Evolutionary conservation across 1,140 invertebrate species (phyloP), one percentile per base, ranked within the genome.

Genomic region (Eupristina koningsbergeri): DNA sequence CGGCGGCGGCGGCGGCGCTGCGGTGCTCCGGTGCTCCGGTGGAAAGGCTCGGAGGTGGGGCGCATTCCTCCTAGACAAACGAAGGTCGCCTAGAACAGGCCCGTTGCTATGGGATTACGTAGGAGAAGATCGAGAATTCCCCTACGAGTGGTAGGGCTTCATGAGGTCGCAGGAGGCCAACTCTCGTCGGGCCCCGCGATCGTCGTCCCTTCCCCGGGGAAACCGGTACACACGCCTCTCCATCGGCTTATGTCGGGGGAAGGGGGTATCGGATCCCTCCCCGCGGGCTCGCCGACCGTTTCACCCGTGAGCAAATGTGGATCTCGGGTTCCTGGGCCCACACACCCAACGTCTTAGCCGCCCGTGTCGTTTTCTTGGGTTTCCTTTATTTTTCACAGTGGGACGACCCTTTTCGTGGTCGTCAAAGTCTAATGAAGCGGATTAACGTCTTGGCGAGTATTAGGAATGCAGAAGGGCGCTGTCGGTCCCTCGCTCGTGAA

Each of bases 361-460:
- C n/a, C n/a, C n/a, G n/a, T n/a, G n/a, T n/a, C n/a, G n/a, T n/a
- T n/a, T n/a, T n/a, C n/a, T n/a, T n/a, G n/a, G n/a, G n/a, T n/a
- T 31, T 47, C 31, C 39, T 71, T 41, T 22, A 36, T 39, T 22
- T 47, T 47, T 47, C 53, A 22, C 8, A 1, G 47, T 17, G 47
- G 17, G 2, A 17, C 9, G 31, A 67, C 34, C 36, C 67, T 71
- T 71, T 41, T 36, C 36, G 19, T 5, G 47, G 7, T 13, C 15
- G 3, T 29, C 0, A 3, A 26, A 50, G 41, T 47, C 81, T 86
- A 86, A 86, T 86, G 84, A 84, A 73, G 82, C 78, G 81, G 85
- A 86, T 86, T 86, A 86, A 80, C 84, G 84, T 86, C 85, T 86
- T 80, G 63, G 77, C 19, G 17, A 19, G 85, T 87, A 87, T 82